Evolutionary conservation across 2,888 invertebrate species (phyloP), one percentile per base, ranked within the genome.

Genomic region (Eristalis pertinax): DNA sequence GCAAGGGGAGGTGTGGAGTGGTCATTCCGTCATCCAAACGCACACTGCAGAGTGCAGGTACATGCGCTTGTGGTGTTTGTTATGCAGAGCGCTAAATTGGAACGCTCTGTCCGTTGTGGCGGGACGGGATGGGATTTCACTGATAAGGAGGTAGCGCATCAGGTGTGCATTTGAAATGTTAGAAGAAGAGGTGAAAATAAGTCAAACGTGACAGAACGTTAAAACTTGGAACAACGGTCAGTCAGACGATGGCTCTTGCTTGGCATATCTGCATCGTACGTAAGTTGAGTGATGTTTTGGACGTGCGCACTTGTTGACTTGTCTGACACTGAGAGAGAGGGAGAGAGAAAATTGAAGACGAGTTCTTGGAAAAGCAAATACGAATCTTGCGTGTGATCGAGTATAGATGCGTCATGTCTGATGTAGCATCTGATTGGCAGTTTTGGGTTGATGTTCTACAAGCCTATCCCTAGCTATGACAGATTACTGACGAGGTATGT

Each of bases 141-240:
- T 82, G 77, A 85, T 85, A 85, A 85, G 43, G 68, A 85, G 32
- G 62, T 64, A 68, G 43, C 81, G 68, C 85, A 85, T 85, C 85
- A 86, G 73, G 85, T 86, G 85, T 43, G 68, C 72, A 73, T 70
- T 86, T 75, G 83, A 78, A 78, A 70, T 41, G 82, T 78, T 86
- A 85, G 76, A 72, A 73, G 78, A 50, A 86, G 68, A 78, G 77
- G 73, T 78, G 78, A 86, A 86, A 86, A 86, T 86, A 83, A 86
- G 82, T 86, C 86, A 83, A 60, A 86, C 83, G 86, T 86, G 86
- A 86, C 86, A 82, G 60, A 78, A 82, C 62, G 69, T 74, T 70
- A 60, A 74, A 75, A 72, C 77, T 77, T 78, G 70, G 60, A 78
- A 26, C 8, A 63, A 26, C 41, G 32, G 32, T 35, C 24, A 65